These are phyloP conservation scores for Clunio marinus DNA, from an alignment of 2,888 invertebrate genomes.

Conservation along the genomic window DNA sequence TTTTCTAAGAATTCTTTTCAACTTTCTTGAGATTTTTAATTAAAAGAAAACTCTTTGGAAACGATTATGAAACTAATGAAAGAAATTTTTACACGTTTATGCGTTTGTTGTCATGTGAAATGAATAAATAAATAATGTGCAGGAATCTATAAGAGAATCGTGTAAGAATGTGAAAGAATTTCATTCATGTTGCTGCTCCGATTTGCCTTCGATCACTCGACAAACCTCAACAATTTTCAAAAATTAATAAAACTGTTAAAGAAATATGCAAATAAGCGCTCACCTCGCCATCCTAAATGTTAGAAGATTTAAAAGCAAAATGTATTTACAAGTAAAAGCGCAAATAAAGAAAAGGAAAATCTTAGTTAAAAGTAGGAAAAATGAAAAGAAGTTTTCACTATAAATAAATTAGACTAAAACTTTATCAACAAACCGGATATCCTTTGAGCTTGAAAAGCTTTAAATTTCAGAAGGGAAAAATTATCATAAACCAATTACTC, in stretches of 20 bases:
- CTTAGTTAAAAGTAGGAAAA: not conserved
- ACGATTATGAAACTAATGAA: not conserved
- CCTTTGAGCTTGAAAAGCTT: conserved; percentile 34
- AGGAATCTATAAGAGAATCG: too few relatives aligned
- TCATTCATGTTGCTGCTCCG: too few relatives aligned
- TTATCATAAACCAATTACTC: not conserved
- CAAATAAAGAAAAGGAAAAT: too few relatives aligned
- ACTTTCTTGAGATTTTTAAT: too few relatives aligned
- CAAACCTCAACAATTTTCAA: not conserved
- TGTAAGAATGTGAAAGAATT: too few relatives aligned
- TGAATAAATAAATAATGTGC: too few relatives aligned
- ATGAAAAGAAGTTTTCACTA: not conserved
- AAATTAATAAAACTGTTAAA: not conserved
- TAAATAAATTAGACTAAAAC: not conserved
- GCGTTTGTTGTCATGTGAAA: not conserved
- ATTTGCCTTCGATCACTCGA: too few relatives aligned
- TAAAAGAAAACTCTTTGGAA: too few relatives aligned
- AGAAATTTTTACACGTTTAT: not conserved
- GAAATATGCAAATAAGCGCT: not conserved
- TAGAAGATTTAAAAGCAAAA: not conserved
- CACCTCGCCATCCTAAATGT: conserved; percentile 35
- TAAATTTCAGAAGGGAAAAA: not conserved
- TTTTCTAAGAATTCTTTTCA: too few relatives aligned
- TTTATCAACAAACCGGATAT: conserved; percentile 35
- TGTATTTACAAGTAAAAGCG: conserved; percentile 9